phyloP scores from a whole-genome alignment of 2,113 vertebrate genomes.

The Anarrhichthys ocellatus region DNA sequence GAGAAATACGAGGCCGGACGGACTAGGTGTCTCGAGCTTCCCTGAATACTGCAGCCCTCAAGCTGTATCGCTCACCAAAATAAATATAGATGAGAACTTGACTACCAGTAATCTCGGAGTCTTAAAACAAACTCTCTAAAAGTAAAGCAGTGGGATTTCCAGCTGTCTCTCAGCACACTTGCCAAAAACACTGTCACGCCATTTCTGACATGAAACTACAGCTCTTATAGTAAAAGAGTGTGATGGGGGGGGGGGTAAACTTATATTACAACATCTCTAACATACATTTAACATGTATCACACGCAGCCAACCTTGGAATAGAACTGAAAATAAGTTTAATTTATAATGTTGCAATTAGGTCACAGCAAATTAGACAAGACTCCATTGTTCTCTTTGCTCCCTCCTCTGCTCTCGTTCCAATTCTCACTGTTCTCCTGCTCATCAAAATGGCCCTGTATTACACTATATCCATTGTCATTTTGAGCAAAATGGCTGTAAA shows the following conservation, averaged over 20 bases:
- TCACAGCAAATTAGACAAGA: conserved; percentile 59
- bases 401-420: conserved; percentile 44
- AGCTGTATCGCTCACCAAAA: conserved; percentile 51
- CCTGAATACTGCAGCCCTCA: conserved; percentile 32
- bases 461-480: conserved; percentile 66
- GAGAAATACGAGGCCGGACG: conserved; percentile 19
- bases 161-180: conserved; percentile 34
- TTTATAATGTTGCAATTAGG: conserved; percentile 69
- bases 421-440: conserved; percentile 60
- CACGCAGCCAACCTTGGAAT: conserved; percentile 20
- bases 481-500: conserved; percentile 77
- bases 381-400: conserved; percentile 47
- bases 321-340: conserved; percentile 42
- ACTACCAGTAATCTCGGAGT: conserved; percentile 56
- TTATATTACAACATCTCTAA: conserved; percentile 4
- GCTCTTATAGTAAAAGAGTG: background rate
- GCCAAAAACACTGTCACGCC: conserved; percentile 33
- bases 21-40: conserved; percentile 31
- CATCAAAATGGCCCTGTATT: conserved; percentile 66
- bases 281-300: conserved; percentile 25
- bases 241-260: background rate
- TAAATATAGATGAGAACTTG: conserved; percentile 62
- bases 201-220: conserved; percentile 20
- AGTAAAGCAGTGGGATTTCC: conserved; percentile 57
- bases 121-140: conserved; percentile 46